phyloP scores from a whole-genome alignment of 2,797 vertebrate species.

The Halcyon leucocephala region DNA sequence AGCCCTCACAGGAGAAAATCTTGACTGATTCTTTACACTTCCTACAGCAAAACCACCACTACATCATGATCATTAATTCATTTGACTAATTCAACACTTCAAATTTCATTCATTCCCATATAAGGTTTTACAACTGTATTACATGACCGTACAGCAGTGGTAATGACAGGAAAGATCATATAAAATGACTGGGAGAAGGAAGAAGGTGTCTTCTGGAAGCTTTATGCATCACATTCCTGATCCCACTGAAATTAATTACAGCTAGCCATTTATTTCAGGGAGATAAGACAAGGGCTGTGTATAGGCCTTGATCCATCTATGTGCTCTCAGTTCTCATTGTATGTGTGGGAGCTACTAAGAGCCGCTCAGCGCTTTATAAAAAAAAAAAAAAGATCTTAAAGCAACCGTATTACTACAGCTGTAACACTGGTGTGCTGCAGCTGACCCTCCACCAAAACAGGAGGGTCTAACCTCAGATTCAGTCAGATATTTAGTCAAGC shows the following conservation, averaged over 20 bases:
- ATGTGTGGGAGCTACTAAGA: neutral
- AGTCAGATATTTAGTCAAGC: rapidly evolving
- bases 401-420: neutral
- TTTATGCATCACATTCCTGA: neutral
- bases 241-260: constrained; percentile 17
- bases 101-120: constrained; percentile 34
- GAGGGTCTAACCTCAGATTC: neutral
- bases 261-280: neutral
- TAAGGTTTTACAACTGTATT: constrained; percentile 22
- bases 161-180: neutral
- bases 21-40: constrained; percentile 31
- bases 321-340: neutral
- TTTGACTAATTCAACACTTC: constrained; percentile 44
- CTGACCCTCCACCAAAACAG: neutral
- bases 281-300: neutral
- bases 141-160: neutral
- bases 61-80: constrained; percentile 31
- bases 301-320: neutral
- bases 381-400: neutral
- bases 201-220: constrained; percentile 3
- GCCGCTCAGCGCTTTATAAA: neutral
- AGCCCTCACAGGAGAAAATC: constrained; percentile 21
- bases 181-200: neutral
- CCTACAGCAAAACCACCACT: neutral
- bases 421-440: neutral